phyloP scores from a whole-genome alignment of 1,140 invertebrate genomes.

The Eubasilissa regina region DNA sequence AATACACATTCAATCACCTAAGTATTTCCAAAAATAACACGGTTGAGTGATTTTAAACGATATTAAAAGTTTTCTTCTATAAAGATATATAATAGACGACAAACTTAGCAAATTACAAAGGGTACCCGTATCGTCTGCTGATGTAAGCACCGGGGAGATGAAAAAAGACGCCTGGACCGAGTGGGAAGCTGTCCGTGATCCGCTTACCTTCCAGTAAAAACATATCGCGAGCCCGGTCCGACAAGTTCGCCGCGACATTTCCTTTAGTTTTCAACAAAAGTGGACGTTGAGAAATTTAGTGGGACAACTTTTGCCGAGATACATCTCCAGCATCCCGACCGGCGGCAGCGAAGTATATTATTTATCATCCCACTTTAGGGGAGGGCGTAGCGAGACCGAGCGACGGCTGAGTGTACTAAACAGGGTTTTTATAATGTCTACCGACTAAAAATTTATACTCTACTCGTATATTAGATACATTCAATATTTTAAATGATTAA shows the following conservation, averaged over 20 bases:
- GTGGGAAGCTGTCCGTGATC: slow-evolving; percentile 26
- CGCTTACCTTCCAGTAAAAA: slow-evolving; percentile 55
- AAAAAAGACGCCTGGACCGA: background rate
- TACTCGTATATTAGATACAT: too few species aligned
- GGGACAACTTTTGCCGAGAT: slow-evolving; percentile 52
- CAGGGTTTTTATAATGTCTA: too few species aligned
- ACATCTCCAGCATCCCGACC: slow-evolving; percentile 22
- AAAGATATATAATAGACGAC: background rate
- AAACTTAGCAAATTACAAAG: background rate
- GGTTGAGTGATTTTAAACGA: too few species aligned
- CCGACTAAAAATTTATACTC: too few species aligned
- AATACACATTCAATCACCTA: too few species aligned
- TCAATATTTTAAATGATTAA: too few species aligned
- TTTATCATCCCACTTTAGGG: slow-evolving; percentile 38
- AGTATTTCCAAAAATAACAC: too few species aligned
- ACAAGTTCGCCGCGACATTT: slow-evolving; percentile 52
- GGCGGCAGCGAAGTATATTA: slow-evolving; percentile 33
- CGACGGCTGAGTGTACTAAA: background rate
- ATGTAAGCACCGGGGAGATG: slow-evolving; percentile 21
- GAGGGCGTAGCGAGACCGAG: background rate
- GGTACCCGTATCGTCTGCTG: slow-evolving; percentile 25
- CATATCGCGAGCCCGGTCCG: slow-evolving; percentile 49
- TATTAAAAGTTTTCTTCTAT: background rate
- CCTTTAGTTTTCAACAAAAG: slow-evolving; percentile 54
- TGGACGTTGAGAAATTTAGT: slow-evolving; percentile 59